Evolutionary conservation across 2,888 invertebrate genomes (phyloP).

Genomic region (Zaprionus obscuricornis): DNA sequence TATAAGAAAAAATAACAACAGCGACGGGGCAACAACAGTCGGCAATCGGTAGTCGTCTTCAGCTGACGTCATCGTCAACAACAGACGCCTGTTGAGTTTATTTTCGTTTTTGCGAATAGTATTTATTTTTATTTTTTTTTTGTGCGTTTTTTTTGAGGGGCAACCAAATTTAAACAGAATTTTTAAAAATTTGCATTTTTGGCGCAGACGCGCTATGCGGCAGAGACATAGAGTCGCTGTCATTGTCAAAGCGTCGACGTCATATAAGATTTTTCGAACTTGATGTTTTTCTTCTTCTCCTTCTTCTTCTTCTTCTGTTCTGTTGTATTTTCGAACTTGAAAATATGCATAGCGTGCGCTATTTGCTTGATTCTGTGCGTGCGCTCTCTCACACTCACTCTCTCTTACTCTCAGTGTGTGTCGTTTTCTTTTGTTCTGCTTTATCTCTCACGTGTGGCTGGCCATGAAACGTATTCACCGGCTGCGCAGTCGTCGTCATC

Average conservation of each 20-base stretch:
- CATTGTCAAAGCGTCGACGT: constrained; percentile 8
- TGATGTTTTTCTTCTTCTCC: constrained; percentile 1
- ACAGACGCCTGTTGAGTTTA: constrained; percentile 44
- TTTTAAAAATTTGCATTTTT: constrained; percentile 43
- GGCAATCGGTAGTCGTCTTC: too few species aligned
- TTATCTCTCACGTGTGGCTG: too few species aligned
- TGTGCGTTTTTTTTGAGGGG: too few species aligned
- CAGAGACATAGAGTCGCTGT: constrained; percentile 2
- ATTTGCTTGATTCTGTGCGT: constrained; percentile 26
- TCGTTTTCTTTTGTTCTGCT: not conserved
- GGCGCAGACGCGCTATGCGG: constrained; percentile 36
- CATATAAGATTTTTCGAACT: constrained; percentile 13
- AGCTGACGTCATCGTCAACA: constrained; percentile 42
- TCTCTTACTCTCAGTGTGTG: not conserved
- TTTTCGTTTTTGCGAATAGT: constrained; percentile 42
- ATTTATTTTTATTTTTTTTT: too few species aligned
- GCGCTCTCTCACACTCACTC: constrained; percentile 29
- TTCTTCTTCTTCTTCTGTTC: not conserved
- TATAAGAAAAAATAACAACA: constrained; percentile 41
- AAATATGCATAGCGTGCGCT: too few species aligned
- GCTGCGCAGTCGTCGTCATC: constrained; percentile 46
- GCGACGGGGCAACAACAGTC: constrained; percentile 20
- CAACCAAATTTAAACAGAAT: constrained; percentile 40
- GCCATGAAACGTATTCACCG: too few species aligned
- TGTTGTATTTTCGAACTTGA: too few species aligned